Percentiles rank a stretch among this genome's conserved stretches.
Evolutionary conservation across 2,888 invertebrate species (phyloP).

Genomic region (Synanthedon andrenaeformis): DNA sequence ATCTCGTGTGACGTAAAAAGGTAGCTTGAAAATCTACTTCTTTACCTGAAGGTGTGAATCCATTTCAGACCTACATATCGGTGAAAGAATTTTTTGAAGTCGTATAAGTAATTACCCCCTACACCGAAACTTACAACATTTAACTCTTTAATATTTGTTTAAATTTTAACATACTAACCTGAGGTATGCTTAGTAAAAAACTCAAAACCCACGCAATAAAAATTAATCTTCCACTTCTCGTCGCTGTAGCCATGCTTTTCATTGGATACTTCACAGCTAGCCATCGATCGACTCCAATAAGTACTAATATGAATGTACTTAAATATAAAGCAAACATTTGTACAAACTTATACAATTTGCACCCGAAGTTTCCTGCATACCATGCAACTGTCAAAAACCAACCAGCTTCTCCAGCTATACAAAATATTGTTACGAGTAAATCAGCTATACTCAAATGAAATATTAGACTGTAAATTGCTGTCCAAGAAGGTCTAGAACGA

Average conservation of each 20-base stretch:
- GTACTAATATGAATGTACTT: slow-evolving; percentile 84
- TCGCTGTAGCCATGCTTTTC: slow-evolving; percentile 75
- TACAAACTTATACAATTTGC: slow-evolving; percentile 83
- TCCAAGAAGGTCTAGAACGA: slow-evolving; percentile 73
- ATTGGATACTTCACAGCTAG: slow-evolving; percentile 85
- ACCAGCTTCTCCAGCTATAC: slow-evolving; percentile 82
- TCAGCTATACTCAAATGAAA: slow-evolving; percentile 87
- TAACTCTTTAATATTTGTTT: no score
- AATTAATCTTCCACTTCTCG: slow-evolving; percentile 76
- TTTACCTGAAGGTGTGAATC: no score
- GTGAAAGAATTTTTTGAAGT: no score
- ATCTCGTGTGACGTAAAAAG: no score
- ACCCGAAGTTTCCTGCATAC: slow-evolving; percentile 81
- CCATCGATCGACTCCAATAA: slow-evolving; percentile 86
- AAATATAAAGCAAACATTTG: slow-evolving; percentile 87
- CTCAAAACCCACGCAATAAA: slow-evolving; percentile 79
- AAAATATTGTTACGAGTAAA: slow-evolving; percentile 83
- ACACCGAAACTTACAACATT: no score
- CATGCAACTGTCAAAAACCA: slow-evolving; percentile 87
- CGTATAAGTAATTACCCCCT: no score
- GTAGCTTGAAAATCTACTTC: no score
- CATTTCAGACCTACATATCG: no score
- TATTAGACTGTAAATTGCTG: slow-evolving; percentile 81
- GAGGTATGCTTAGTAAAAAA: slow-evolving; percentile 81
- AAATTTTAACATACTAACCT: slow-evolving; percentile 62